Evolutionary conservation across 2,797 vertebrate genomes (phyloP).

Genomic region (Gymnothorax javanicus): DNA sequence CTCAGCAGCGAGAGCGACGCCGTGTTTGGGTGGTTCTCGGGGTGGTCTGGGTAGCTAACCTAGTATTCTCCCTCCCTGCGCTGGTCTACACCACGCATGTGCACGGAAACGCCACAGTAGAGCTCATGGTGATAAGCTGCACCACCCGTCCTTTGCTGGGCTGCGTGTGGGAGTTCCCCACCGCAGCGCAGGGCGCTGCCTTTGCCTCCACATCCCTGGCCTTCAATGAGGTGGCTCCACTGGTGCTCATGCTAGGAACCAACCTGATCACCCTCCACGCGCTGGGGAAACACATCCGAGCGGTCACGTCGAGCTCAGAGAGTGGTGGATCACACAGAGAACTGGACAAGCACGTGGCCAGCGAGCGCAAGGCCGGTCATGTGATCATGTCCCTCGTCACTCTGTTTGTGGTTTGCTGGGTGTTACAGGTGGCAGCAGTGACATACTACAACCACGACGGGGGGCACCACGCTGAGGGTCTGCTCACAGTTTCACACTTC

Average conservation of each 20-base stretch:
- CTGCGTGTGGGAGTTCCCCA: conserved; percentile 78
- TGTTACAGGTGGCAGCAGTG: conserved; percentile 74
- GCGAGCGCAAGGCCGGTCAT: conserved; percentile 73
- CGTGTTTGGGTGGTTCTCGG: conserved; percentile 61
- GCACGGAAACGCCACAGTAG: conserved; percentile 67
- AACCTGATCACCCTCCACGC: conserved; percentile 72
- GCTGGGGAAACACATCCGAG: conserved; percentile 73
- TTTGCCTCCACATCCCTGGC: conserved; percentile 73
- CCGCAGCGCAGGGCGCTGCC: conserved; percentile 57
- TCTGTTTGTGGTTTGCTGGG: conserved; percentile 79
- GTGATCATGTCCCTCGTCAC: conserved; percentile 74
- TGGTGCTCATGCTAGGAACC: conserved; percentile 75
- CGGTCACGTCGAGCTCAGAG: conserved; percentile 53
- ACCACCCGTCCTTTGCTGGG: conserved; percentile 76
- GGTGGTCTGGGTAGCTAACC: conserved; percentile 70
- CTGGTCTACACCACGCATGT: conserved; percentile 68
- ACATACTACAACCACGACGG: conserved; percentile 77
- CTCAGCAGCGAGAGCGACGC: conserved; percentile 60
- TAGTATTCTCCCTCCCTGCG: conserved; percentile 73
- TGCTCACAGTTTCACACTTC: conserved; percentile 77
- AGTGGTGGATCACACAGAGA: conserved; percentile 49
- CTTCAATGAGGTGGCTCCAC: conserved; percentile 73
- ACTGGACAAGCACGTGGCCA: conserved; percentile 63
- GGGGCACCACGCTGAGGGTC: conserved; percentile 63
- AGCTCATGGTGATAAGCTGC: conserved; percentile 80